Base-by-base conservation (phyloP, 2,888 invertebrate genomes). In the Spialia ferax region DNA sequence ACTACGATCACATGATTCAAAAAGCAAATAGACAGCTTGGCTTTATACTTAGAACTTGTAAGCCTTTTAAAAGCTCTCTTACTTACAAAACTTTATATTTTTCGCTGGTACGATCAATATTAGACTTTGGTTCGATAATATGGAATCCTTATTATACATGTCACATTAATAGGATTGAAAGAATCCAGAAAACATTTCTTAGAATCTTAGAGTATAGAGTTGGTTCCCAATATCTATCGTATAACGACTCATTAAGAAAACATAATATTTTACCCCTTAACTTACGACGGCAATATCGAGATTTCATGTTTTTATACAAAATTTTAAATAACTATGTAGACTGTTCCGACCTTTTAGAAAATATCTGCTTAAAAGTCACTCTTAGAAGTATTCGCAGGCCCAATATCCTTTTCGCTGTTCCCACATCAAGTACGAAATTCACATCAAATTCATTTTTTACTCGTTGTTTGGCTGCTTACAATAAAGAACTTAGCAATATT, bases 151-250 rank as follows among this genome's bases (percentile, higher is more conserved):
- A n/a, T n/a, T 38, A 38, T 38, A n/a, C 3, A 8, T 38, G 38
- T 38, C 38, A 38, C 38, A n/a, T n/a, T 6, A 38, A 38, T n/a
- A 38, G 38, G 38, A 38, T 38, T n/a, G 38, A 38, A 38, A 38
- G 38, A 42, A 42, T 42, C 7, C 38, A 42, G 15, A 42, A 42
- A 42, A 42, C 38, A 42, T 42, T 42, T 15, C 7, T 42, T 6
- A 42, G 38, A 15, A 42, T 42, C 15, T 42, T 15, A 42, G 38
- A 35, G 11, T 35, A 35, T 35, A 35, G 35, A 35, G 13, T 35
- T 35, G 35, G 35, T 11, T 35, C 35, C 35, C 35, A 35, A 35
- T 35, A 13, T 35, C 13, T 42, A 42, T 15, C 38, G n/a, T 42
- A 42, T 42, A 15, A 5, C 7, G 38, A 42, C 6, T n/a, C 15